Evolutionary conservation across 2,888 invertebrate species (phyloP), one percentile per base, ranked within the genome.

Genomic region (Athalia cordata): DNA sequence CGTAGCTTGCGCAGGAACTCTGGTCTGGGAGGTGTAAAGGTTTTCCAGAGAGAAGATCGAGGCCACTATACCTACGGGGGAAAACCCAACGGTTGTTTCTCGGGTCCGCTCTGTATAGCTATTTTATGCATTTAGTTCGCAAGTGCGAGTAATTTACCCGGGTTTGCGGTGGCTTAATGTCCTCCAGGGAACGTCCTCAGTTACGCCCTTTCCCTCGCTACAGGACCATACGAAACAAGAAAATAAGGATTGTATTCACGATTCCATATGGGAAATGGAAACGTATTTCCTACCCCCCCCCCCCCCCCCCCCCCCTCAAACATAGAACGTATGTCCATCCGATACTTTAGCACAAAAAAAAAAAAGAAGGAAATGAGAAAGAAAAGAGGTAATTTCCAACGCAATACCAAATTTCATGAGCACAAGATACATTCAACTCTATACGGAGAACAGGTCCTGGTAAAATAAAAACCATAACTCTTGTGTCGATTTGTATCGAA

Each of bases 141-240:
- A 78, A 64, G 78, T 78, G 57, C 78, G 74, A 78, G 65, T 72
- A 78, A 74, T 78, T 74, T 74, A 74, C 52, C 47, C 64, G 78
- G 74, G 78, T 78, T 77, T 74, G 78, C n/a, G 78, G 74, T 74
- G 11, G 78, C 64, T 68, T 72, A 78, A 78, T 78, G 70, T 78
- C 78, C 78, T 78, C 49, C 61, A 13, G 78, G 78, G 78, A 64
- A 57, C 50, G n/a, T 29, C 64, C 29, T 9, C 13, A 52, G 11
- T 13, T 29, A 29, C 29, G 29, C 29, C 29, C 29, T 29, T 29
- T 29, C 29, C 29, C 29, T 29, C 29, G 29, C 29, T 29, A 29
- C 29, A 29, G 43, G 13, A 11, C 50, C 15, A n/a, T 49, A 45
- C 50, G 47, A 70, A 77, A 77, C 50, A 50, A 49, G 77, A 61